Conservation (phyloP, 2,113 vertebrate species). For the Pollimyrus isidori region DNA sequence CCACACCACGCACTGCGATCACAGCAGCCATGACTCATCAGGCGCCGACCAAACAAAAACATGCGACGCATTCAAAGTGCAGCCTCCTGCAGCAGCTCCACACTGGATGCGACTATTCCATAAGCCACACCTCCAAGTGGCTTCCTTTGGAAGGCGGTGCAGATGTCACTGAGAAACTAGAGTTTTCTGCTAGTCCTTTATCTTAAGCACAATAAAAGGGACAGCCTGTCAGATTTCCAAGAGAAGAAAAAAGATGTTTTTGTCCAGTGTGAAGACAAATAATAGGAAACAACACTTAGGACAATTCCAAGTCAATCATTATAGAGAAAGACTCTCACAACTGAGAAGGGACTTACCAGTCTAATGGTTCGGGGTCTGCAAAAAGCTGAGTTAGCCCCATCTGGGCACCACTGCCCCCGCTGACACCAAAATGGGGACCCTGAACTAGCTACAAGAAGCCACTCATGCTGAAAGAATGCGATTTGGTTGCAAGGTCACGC, state of each 20-base stretch:
- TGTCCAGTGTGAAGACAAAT: background rate
- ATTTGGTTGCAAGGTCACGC: background rate
- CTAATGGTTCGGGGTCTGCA: background rate
- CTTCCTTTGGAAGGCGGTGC: background rate
- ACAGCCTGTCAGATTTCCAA: background rate
- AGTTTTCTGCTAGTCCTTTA: background rate
- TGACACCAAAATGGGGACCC: background rate
- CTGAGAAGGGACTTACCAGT: background rate
- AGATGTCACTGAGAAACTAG: background rate
- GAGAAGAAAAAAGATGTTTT: background rate
- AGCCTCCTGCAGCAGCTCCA: background rate
- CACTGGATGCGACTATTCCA: background rate
- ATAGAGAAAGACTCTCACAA: background rate
- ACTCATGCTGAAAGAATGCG: background rate
- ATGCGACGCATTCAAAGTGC: background rate
- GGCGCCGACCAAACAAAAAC: background rate
- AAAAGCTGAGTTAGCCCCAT: background rate
- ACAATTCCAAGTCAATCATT: background rate
- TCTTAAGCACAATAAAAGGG: background rate
- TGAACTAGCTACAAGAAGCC: background rate
- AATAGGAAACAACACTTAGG: background rate
- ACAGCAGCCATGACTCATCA: background rate
- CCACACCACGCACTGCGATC: background rate
- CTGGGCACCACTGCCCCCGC: background rate
- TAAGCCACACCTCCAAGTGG: background rate